Conservation (phyloP, 30 jellyfish, hydroid and myxozoan species). For the Calvadosia cruxmelitensis region DNA sequence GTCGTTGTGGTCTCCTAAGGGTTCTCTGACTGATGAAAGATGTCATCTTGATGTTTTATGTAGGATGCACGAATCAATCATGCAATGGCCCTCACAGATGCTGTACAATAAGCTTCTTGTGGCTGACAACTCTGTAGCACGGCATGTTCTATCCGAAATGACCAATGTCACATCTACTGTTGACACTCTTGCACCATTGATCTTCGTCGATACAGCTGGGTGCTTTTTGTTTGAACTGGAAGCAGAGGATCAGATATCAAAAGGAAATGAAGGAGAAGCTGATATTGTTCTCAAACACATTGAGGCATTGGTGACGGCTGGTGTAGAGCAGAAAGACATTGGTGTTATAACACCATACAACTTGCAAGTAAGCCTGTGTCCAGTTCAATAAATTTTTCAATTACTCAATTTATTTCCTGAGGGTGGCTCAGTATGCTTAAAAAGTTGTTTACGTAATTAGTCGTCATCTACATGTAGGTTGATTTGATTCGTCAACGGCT, state of each 20-base stretch:
- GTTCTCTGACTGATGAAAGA: no score
- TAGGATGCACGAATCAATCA: slow-evolving; percentile 73
- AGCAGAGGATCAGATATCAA: slow-evolving; percentile 63
- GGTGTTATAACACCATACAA: slow-evolving; percentile 94
- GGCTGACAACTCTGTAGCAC: slow-evolving; percentile 60
- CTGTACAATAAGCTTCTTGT: slow-evolving; percentile 44
- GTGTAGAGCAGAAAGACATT: slow-evolving; percentile 47
- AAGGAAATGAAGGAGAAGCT: slow-evolving; percentile 79
- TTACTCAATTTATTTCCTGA: no score
- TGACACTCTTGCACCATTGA: slow-evolving; percentile 52
- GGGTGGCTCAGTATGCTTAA: no score
- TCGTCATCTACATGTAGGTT: slow-evolving; percentile 31
- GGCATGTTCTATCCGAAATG: slow-evolving; percentile 53
- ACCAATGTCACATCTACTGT: slow-evolving; percentile 44
- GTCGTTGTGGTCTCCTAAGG: no score
- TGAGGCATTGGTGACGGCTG: slow-evolving; percentile 50
- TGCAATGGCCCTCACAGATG: slow-evolving; percentile 84
- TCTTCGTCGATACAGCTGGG: slow-evolving; percentile 87
- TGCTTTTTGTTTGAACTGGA: slow-evolving; percentile 61
- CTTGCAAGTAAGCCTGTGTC: slow-evolving; percentile 46
- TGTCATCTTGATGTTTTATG: no score
- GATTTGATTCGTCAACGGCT: slow-evolving; percentile 54
- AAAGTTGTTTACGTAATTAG: not conserved
- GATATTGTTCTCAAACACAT: slow-evolving; percentile 47
- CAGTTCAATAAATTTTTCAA: no score